Percentiles rank a stretch among this genome's conserved stretches.
Conservation (phyloP, 2,888 invertebrate genomes). For the Drosophila ustulata region DNA sequence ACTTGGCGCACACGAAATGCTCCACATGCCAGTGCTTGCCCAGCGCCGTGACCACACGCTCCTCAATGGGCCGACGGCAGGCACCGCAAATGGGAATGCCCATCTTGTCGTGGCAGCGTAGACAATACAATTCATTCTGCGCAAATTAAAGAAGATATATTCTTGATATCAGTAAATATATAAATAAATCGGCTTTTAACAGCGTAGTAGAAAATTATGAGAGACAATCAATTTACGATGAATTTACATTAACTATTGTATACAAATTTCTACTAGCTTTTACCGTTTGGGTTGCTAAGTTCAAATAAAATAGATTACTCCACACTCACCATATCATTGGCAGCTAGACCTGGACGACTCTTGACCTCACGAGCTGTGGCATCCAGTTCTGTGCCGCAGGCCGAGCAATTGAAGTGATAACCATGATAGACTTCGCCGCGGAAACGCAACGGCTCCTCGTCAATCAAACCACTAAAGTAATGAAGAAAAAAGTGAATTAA, state of each 20-base stretch:
- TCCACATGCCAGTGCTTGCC: constrained; percentile 99
- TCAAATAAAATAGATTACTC: background rate
- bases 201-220: too few species aligned
- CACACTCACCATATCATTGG: constrained; percentile 91
- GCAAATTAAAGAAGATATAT: background rate
- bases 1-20: constrained; percentile 99
- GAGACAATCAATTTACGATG: too few species aligned
- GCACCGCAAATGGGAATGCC: constrained; percentile 99
- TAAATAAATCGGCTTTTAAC: too few species aligned
- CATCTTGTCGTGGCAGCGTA: constrained; percentile 99
- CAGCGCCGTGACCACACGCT: constrained; percentile 98
- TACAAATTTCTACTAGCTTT: too few species aligned
- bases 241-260: too few species aligned
- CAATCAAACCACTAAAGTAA: constrained; percentile 91
- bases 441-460: constrained; percentile 95
- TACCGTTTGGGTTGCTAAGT: too few species aligned
- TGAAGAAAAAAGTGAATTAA: background rate
- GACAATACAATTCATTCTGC: constrained; percentile 97
- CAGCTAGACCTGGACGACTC: constrained; percentile 94
- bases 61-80: constrained; percentile 99
- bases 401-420: constrained; percentile 99
- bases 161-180: too few species aligned
- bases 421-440: constrained; percentile 99
- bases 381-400: constrained; percentile 96
- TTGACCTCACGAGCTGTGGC: constrained; percentile 98